Evolutionary conservation across 1,140 invertebrate species (phyloP).

Genomic region (Coenobita brevimanus): DNA sequence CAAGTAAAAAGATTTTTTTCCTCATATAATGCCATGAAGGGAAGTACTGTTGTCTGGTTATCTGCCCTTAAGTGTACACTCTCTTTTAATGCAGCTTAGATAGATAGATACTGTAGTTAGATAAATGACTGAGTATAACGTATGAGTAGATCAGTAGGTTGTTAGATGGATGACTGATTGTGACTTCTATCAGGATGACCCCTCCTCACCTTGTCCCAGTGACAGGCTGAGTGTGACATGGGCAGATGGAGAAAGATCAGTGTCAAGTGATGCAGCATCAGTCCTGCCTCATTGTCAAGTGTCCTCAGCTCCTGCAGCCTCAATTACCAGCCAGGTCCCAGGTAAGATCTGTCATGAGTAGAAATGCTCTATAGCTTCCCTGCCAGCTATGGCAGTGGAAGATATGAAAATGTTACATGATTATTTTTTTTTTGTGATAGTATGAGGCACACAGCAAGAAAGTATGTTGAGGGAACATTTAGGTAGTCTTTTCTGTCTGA

Average conservation of each 20-base stretch:
- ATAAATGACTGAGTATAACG: too few relatives aligned
- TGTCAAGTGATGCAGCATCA: constrained; percentile 53
- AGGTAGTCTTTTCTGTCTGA: background rate
- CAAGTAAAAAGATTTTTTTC: too few relatives aligned
- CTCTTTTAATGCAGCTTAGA: too few relatives aligned
- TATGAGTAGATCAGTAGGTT: constrained; percentile 43
- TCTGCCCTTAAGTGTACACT: too few relatives aligned
- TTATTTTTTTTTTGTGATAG: too few relatives aligned
- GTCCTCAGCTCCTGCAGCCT: constrained; percentile 32
- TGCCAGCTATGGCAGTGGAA: too few relatives aligned
- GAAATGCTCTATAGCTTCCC: too few relatives aligned
- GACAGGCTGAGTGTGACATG: constrained; percentile 68
- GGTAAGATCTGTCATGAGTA: constrained; percentile 71
- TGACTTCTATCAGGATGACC: constrained; percentile 58
- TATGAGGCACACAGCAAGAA: too few relatives aligned
- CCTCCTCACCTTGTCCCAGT: constrained; percentile 67
- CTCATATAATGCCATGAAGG: too few relatives aligned
- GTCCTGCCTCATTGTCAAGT: constrained; percentile 23
- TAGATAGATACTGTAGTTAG: too few relatives aligned
- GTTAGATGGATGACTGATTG: constrained; percentile 72
- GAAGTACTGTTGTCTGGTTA: too few relatives aligned
- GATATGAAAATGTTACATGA: too few relatives aligned
- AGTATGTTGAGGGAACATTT: background rate
- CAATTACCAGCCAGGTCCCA: constrained; percentile 63
- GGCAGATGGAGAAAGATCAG: constrained; percentile 70